phyloP scores from a whole-genome alignment of 2,113 vertebrate genomes.

The Triplophysa dalaica region DNA sequence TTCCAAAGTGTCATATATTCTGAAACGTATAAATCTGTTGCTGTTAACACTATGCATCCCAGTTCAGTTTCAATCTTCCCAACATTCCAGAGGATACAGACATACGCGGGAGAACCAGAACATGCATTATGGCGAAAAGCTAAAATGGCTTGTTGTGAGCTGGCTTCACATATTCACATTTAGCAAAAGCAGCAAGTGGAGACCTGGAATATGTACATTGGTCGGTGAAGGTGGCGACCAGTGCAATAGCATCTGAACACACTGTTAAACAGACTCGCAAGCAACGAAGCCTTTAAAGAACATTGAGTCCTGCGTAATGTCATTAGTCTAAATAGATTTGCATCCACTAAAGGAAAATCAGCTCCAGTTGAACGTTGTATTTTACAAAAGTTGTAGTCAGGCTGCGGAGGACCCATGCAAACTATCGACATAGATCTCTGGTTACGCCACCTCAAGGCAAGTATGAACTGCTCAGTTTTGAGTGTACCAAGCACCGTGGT shows the following conservation, averaged over 20 bases:
- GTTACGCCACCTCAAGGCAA: slow-evolving; percentile 56
- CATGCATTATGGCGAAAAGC: slow-evolving; percentile 68
- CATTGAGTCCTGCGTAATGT: slow-evolving; percentile 16
- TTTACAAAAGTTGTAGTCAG: slow-evolving; percentile 63
- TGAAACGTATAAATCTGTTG: background rate
- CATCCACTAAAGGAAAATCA: slow-evolving; percentile 12
- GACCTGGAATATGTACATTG: slow-evolving; percentile 60
- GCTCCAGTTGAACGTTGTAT: slow-evolving; percentile 28
- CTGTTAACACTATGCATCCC: slow-evolving; percentile 41
- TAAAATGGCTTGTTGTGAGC: slow-evolving; percentile 54
- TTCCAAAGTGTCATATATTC: too few relatives aligned
- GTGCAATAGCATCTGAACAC: slow-evolving; percentile 34
- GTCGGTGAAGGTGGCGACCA: slow-evolving; percentile 51
- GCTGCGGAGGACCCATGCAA: slow-evolving; percentile 69
- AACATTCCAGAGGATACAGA: slow-evolving; percentile 44
- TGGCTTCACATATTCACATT: slow-evolving; percentile 58
- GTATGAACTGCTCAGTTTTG: slow-evolving; percentile 56
- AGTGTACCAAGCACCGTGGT: slow-evolving; percentile 64
- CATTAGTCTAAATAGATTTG: slow-evolving; percentile 1
- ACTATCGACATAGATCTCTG: slow-evolving; percentile 52
- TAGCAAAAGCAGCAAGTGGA: slow-evolving; percentile 53
- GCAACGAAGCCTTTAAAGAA: slow-evolving; percentile 5
- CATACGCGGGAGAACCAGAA: slow-evolving; percentile 57
- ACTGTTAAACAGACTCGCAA: slow-evolving; percentile 27
- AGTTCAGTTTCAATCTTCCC: slow-evolving; percentile 46